Evolutionary conservation across 2,113 vertebrate species (phyloP).

Genomic region (Naja naja): DNA sequence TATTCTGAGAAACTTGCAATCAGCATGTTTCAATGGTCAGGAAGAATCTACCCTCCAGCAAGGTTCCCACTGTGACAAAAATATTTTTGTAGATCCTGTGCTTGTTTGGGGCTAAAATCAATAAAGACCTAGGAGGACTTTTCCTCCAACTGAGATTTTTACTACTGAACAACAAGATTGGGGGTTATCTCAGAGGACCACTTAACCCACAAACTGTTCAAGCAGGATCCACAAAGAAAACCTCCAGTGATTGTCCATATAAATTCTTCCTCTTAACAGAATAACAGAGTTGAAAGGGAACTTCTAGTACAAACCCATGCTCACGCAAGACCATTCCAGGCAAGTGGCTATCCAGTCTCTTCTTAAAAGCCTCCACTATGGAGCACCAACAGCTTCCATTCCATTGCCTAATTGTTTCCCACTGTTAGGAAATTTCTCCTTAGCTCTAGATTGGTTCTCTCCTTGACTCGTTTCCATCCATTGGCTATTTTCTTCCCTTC

Average conservation of each 20-base stretch:
- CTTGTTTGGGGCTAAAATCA: not conserved
- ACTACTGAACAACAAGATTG: not conserved
- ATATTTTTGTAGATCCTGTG: not conserved
- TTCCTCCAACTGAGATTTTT: not conserved
- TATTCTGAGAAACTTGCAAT: not conserved
- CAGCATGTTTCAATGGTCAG: not conserved
- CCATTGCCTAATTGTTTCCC: not conserved
- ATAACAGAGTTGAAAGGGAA: not conserved
- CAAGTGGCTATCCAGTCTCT: not conserved
- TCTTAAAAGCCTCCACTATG: not conserved
- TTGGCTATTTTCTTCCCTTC: too few relatives aligned
- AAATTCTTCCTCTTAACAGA: not conserved
- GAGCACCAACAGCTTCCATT: not conserved
- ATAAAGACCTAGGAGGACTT: not conserved
- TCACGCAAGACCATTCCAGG: not conserved
- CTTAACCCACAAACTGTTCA: not conserved
- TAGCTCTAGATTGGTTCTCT: not conserved
- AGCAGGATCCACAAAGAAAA: not conserved
- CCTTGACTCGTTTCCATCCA: too few relatives aligned
- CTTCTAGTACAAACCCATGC: not conserved
- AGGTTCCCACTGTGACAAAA: not conserved
- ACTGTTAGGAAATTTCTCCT: not conserved
- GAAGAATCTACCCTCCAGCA: not conserved
- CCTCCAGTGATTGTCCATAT: not conserved
- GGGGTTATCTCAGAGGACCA: not conserved